Conservation (phyloP, 2,113 vertebrate species). For the Amia ocellicauda region DNA sequence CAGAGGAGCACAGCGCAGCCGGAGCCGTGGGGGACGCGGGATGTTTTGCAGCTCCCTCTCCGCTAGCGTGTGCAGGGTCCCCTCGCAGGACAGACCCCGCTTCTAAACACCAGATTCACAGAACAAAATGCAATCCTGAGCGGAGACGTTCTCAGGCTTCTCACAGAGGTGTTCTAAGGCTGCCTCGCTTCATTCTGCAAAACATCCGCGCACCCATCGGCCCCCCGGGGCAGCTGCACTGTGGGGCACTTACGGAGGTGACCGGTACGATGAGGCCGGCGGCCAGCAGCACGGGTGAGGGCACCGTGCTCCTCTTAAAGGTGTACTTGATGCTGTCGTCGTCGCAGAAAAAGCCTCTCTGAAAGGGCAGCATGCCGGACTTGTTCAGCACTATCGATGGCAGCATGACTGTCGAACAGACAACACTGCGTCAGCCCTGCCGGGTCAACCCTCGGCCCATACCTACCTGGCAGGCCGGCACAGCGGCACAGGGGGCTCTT, state of each 20-base stretch:
- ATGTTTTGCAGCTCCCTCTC: too few relatives aligned
- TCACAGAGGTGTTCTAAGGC: too few relatives aligned
- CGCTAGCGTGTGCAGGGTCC: too few relatives aligned
- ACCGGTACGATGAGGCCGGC: conserved; percentile 71
- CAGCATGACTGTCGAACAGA: conserved; percentile 65
- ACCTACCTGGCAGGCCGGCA: not conserved
- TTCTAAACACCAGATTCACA: not conserved
- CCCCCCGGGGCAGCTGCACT: conserved; percentile 31
- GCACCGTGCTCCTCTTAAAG: conserved; percentile 68
- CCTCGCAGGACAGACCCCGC: not conserved
- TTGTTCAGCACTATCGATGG: conserved; percentile 66
- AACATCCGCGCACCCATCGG: conserved; percentile 31
- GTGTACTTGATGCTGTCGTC: conserved; percentile 62
- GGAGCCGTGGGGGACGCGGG: not conserved
- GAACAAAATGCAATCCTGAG: too few relatives aligned
- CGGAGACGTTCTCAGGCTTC: too few relatives aligned
- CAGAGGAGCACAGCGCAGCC: not conserved
- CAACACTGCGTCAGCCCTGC: conserved; percentile 14
- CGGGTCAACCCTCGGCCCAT: conserved; percentile 16
- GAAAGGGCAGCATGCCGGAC: conserved; percentile 57
- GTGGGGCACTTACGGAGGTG: conserved; percentile 74
- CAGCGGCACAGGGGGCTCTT: too few relatives aligned
- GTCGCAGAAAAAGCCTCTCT: conserved; percentile 63
- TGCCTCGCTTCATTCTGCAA: too few relatives aligned
- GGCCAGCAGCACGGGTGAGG: conserved; percentile 69